Base-by-base conservation (phyloP, 1,140 invertebrate genomes). In the Drosophila asahinai region DNA sequence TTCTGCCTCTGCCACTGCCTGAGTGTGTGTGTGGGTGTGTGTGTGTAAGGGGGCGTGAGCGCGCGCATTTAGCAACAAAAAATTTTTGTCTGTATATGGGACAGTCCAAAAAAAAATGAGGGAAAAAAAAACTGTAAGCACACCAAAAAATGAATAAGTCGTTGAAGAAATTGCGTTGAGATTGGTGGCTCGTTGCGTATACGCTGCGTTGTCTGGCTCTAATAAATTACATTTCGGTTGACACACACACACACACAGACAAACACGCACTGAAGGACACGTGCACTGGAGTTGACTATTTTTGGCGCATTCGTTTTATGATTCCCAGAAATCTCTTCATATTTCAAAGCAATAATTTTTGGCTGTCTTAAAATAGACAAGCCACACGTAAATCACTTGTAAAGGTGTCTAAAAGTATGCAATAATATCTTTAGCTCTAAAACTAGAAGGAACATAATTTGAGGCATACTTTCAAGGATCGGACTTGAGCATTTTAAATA, bases 11-110 rank as follows among this genome's bases (percentile, higher is more conserved):
- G 54, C 11, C n/a, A 19, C 40, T 27, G 27, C 27, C 27, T 7
- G 45, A 67, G 48, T 51, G 55, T 42, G 47, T 43, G 19, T n/a
- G n/a, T n/a, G n/a, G 2, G 14, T 66, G 36, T 40, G 40, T 47
- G 55, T 45, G 66, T 49, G 33, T 22, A 45, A 63, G 68, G 65
- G 79, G 78, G 81, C 74, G 86, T 89, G 71, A 90, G 84, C 81
- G 86, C 81, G 78, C 84, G 81, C 86, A 84, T 89, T 90, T 81
- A 61, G 81, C 77, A 84, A 81, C 72, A 84, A 72, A 79, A 72
- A 81, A 84, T 73, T 81, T 80, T 60, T 89, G 71, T 78, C 86
- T 89, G 81, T 89, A 81, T 90, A 81, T 90, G 78, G 64, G 74
- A 81, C 80, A 81, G 49, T 68, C 47, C 14, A 61, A 64, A 51